Evolutionary conservation across 1,140 invertebrate species (phyloP).

Genomic region (Dinoponera quadriceps): DNA sequence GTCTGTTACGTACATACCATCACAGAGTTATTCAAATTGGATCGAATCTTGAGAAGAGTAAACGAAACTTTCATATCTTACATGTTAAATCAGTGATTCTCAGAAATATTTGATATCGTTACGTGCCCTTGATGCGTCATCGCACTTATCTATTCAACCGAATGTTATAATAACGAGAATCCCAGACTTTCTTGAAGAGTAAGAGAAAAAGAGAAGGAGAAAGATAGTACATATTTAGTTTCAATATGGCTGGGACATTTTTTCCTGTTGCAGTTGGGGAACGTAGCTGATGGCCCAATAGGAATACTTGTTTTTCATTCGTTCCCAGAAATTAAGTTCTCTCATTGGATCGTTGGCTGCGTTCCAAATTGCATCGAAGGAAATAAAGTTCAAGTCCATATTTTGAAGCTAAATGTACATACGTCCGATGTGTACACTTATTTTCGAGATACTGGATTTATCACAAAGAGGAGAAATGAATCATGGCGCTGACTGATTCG

Average conservation of each 20-base stretch:
- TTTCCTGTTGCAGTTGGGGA: no score
- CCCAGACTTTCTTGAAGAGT: background rate
- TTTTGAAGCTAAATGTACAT: no score
- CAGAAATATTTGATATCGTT: slow-evolving; percentile 37
- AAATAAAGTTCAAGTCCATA: no score
- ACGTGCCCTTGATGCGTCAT: slow-evolving; percentile 60
- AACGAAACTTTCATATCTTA: background rate
- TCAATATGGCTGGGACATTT: no score
- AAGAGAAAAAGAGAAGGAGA: no score
- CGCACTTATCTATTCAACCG: slow-evolving; percentile 14
- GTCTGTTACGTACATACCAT: background rate
- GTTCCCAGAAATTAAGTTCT: no score
- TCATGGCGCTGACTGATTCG: slow-evolving; percentile 26
- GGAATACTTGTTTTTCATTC: no score
- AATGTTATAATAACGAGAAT: slow-evolving; percentile 11
- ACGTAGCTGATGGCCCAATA: no score
- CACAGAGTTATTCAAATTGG: slow-evolving; percentile 14
- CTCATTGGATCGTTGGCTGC: no score
- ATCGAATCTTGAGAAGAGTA: background rate
- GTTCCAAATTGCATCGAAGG: no score
- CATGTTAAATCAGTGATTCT: slow-evolving; percentile 43
- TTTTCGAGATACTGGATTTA: background rate
- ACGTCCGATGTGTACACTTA: background rate
- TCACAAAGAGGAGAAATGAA: slow-evolving; percentile 24
- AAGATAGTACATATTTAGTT: no score